Percentiles rank a stretch among this genome's conserved stretches.
These are phyloP conservation scores for Chamaetylas fuelleborni DNA, from an alignment of 2,113 vertebrate species.

Conservation along the genomic window DNA sequence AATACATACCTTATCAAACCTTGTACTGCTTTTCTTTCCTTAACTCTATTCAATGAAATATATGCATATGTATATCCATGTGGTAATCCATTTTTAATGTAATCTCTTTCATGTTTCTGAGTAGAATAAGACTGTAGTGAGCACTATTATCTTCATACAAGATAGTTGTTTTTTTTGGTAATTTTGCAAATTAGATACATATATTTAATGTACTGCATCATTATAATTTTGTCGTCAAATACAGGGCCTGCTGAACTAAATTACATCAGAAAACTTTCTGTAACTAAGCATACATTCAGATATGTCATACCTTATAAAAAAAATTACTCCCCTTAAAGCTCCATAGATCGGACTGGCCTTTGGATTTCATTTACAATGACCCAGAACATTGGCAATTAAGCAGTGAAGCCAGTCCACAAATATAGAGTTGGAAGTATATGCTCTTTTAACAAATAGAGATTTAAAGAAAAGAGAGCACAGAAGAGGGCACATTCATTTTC, in stretches of 20 bases:
- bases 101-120: background rate
- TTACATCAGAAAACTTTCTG: background rate
- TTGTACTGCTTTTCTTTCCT: background rate
- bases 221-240: background rate
- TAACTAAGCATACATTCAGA: background rate
- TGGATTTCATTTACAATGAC: background rate
- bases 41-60: background rate
- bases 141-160: background rate
- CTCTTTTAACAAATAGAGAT: background rate
- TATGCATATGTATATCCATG: background rate
- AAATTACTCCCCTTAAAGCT: background rate
- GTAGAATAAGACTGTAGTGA: background rate
- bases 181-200: background rate
- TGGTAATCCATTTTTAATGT: background rate
- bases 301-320: background rate
- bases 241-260: background rate
- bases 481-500: constrained; percentile 1
- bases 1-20: background rate
- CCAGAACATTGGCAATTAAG: background rate
- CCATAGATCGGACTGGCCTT: background rate
- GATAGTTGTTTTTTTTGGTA: background rate
- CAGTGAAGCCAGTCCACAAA: background rate
- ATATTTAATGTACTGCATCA: background rate
- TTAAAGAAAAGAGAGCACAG: background rate
- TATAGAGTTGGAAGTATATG: background rate